phyloP scores from a whole-genome alignment of 2,113 vertebrate species.

The Tursiops truncatus region DNA sequence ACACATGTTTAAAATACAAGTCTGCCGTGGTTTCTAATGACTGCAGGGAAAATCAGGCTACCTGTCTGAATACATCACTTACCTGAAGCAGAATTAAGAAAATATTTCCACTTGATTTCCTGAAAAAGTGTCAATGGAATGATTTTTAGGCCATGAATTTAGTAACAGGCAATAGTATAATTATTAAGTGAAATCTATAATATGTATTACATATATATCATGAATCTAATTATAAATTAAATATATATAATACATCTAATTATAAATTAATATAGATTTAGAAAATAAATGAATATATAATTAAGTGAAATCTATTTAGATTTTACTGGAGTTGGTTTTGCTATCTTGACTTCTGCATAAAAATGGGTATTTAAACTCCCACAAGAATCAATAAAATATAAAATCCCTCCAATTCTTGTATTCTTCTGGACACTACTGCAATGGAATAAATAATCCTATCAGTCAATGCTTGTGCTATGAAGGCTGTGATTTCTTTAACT shows the following conservation, averaged over 20 bases:
- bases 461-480: not conserved
- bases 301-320: conserved; percentile 3
- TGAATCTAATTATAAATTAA: not conserved
- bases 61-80: not conserved
- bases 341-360: conserved; percentile 24
- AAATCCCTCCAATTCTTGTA: not conserved
- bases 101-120: not conserved
- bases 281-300: not conserved
- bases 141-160: not conserved
- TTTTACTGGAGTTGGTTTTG: conserved; percentile 3
- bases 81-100: not conserved
- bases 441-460: not conserved
- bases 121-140: not conserved
- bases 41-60: not conserved
- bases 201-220: no score
- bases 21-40: not conserved
- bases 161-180: not conserved
- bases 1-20: not conserved
- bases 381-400: not conserved
- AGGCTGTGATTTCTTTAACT: conserved; percentile 23
- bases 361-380: conserved; percentile 9
- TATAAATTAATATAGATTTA: not conserved
- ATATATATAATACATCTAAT: not conserved
- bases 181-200: not conserved
- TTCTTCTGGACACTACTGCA: not conserved